Evolutionary conservation across 2,113 vertebrate genomes (phyloP).

Genomic region (Phaethon lepturus): DNA sequence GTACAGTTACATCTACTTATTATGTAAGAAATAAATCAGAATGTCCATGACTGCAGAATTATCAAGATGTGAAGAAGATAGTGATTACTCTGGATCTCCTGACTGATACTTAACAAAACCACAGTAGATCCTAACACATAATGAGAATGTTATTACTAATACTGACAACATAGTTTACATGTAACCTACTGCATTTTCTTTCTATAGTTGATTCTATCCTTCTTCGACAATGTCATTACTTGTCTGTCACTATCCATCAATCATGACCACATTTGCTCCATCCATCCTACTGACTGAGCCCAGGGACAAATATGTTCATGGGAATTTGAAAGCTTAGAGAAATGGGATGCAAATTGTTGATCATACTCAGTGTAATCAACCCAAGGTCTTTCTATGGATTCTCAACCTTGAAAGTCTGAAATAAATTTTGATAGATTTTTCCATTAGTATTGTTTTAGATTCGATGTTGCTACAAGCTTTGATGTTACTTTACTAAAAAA

Average conservation of each 20-base stretch:
- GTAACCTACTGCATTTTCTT: background rate
- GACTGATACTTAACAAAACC: background rate
- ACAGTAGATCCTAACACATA: background rate
- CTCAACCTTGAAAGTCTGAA: background rate
- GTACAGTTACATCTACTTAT: accelerated
- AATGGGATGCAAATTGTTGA: background rate
- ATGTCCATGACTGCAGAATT: background rate
- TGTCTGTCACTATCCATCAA: background rate
- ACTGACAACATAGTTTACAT: background rate
- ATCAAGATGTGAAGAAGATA: background rate
- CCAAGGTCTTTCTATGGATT: background rate
- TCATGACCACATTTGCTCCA: background rate
- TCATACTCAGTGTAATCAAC: background rate
- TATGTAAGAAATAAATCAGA: background rate
- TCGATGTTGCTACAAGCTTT: background rate
- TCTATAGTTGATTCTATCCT: background rate
- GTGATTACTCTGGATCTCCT: background rate
- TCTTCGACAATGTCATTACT: background rate
- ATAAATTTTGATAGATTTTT: background rate
- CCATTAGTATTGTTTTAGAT: background rate
- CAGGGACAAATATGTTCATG: background rate
- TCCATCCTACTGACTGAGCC: background rate
- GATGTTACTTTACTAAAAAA: background rate
- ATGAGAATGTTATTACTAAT: background rate
- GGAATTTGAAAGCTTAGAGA: background rate